phyloP scores from a whole-genome alignment of 2,888 invertebrate genomes.

The Dasypolia templi region DNA sequence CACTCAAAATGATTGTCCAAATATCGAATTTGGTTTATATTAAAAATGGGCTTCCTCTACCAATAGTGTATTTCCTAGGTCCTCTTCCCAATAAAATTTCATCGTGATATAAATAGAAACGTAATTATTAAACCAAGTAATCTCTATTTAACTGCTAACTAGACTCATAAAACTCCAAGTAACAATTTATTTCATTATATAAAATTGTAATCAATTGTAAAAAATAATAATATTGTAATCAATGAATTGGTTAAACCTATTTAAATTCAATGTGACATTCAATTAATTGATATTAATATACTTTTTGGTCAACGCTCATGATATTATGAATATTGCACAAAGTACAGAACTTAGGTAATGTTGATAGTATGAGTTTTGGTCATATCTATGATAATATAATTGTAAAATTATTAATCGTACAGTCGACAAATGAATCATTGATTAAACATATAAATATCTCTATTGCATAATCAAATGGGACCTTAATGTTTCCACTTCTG shows the following conservation, averaged over 20 bases:
- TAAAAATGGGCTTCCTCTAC: neutral
- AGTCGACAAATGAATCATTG: constrained; percentile 17
- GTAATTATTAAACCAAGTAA: neutral
- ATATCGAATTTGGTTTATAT: neutral
- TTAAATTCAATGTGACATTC: constrained; percentile 56
- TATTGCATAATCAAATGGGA: neutral
- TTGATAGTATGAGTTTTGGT: constrained; percentile 5
- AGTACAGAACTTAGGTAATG: constrained; percentile 17
- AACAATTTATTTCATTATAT: constrained; percentile 54
- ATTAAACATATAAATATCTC: no score
- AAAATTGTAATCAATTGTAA: constrained; percentile 61
- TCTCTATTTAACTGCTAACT: constrained; percentile 18
- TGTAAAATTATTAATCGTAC: constrained; percentile 22
- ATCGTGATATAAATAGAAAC: neutral
- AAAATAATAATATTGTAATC: constrained; percentile 40
- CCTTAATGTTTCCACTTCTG: neutral
- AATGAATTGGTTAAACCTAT: constrained; percentile 51
- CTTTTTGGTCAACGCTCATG: constrained; percentile 3
- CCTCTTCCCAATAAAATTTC: no score
- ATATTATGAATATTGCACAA: constrained; percentile 26
- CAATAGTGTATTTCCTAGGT: neutral
- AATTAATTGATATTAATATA: constrained; percentile 37
- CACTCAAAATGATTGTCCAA: no score
- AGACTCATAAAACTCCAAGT: constrained; percentile 47
- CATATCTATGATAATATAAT: constrained; percentile 2